Base-by-base conservation (phyloP, 2,113 vertebrate species). In the Grantiella picta region DNA sequence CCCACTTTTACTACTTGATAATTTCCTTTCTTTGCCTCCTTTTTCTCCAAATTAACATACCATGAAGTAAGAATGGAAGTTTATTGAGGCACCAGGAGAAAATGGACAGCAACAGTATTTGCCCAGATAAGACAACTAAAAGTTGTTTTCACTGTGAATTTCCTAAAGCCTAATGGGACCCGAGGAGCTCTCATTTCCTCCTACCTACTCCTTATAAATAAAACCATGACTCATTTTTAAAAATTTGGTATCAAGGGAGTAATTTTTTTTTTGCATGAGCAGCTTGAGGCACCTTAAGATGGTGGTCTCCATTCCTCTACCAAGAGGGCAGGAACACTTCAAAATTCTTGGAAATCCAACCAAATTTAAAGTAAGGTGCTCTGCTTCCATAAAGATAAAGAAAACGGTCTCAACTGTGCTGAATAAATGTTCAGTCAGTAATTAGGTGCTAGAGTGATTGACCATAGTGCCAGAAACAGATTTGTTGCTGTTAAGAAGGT, bases 121-220 rank as follows among this genome's bases (percentile, higher is more conserved):
- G 31, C 31, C 29, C 44, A 64, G 22, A 71, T 49, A 28, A 86
- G 22, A 68, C 12, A 76, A 70, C 19, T 72, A 31, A 18, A 94
- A 85, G 12, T 65, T 86, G 10, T 44, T 87, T 73, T 90, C 33
- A n/a, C 29, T 90, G 57, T 76, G 66, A 29, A 7, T 77, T 93
- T 95, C 95, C 93, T 56, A 78, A 95, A 92, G 49, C 77, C 86
- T 94, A 80, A 90, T 82, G 82, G 87, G 73, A 86, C 49, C 86
- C 87, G 38, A 94, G 81, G 93, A 95, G 33, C 80, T 95, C 92
- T 94, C 77, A 89, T 95, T 91, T 92, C 80, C 86, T 91, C 91
- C 95, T 64, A 96, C 95, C 64, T 91, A 81, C 86, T 89, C 60
- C 64, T 93, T 95, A 94, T 92, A 96, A 97, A 97, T 95, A 96